Evolutionary conservation across 2,113 vertebrate species (phyloP).

Genomic region (Drymodes brunneopygia): DNA sequence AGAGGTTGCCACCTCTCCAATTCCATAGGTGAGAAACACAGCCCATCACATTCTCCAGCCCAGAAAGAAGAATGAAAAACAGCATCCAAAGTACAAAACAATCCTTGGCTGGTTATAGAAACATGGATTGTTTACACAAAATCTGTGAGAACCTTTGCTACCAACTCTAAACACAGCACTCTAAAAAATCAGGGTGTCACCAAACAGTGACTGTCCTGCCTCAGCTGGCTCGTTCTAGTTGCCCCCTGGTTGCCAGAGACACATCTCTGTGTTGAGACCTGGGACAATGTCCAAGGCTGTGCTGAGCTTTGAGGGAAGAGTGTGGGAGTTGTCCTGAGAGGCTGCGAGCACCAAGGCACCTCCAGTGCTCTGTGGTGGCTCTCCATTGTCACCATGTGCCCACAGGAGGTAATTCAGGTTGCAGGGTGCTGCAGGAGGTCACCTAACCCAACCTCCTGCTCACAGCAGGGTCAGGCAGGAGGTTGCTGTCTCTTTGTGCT

Average conservation of each 20-base stretch:
- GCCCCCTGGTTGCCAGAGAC: background rate
- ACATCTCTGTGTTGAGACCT: background rate
- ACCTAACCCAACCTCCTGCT: background rate
- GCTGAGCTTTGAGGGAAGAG: background rate
- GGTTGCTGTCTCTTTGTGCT: background rate
- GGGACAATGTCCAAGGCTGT: background rate
- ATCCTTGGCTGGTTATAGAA: too few relatives aligned
- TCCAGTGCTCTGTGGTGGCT: background rate
- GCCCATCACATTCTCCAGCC: too few relatives aligned
- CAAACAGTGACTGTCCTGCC: fast-evolving
- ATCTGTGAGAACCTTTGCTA: too few relatives aligned
- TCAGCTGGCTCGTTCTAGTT: fast-evolving
- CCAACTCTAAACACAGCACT: too few relatives aligned
- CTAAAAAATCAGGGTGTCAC: too few relatives aligned
- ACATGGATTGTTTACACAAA: too few relatives aligned
- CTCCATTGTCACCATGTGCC: background rate
- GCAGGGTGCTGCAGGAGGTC: background rate
- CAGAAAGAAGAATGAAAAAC: too few relatives aligned
- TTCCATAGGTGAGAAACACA: too few relatives aligned
- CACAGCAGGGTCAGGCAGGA: background rate
- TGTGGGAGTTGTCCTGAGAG: background rate
- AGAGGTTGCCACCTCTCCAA: too few relatives aligned
- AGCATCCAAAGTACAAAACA: too few relatives aligned
- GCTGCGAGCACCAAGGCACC: background rate
- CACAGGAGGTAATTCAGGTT: background rate